phyloP scores from a whole-genome alignment of 2,888 invertebrate genomes.

The Aphrophora alni region DNA sequence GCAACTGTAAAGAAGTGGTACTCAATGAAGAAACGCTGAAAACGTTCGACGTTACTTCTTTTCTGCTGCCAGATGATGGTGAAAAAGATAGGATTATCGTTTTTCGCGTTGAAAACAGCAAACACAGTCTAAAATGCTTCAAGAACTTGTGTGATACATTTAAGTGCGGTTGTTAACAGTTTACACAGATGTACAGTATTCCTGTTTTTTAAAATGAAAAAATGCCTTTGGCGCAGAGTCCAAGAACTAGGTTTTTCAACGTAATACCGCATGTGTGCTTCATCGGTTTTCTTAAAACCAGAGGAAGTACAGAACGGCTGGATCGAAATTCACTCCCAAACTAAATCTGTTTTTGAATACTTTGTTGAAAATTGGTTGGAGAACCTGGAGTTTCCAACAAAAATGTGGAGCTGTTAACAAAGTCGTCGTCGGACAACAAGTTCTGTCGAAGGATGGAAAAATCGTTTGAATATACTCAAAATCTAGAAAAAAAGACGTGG shows the following conservation, averaged over 20 bases:
- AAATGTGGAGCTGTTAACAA: constrained; percentile 13
- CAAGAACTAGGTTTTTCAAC: not conserved
- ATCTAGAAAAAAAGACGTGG: not conserved
- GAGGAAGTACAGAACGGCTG: constrained; percentile 13
- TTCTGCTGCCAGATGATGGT: no score
- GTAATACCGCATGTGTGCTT: constrained; percentile 13
- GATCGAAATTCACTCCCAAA: constrained; percentile 8
- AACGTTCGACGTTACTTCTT: no score
- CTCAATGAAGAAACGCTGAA: no score
- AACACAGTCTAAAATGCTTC: no score
- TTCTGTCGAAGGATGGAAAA: constrained; percentile 24
- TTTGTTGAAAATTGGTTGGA: constrained; percentile 13
- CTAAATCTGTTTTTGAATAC: constrained; percentile 3
- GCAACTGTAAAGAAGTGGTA: no score
- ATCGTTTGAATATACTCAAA: not conserved
- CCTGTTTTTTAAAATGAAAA: not conserved
- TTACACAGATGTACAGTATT: no score
- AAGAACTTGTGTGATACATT: no score
- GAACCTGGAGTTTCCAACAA: not conserved
- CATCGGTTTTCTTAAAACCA: constrained; percentile 14
- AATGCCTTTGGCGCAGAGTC: not conserved
- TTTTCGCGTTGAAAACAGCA: no score
- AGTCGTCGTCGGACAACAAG: constrained; percentile 17
- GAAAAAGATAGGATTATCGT: no score
- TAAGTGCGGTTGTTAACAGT: no score